Conservation (phyloP, 2,888 invertebrate species). For the Serrognathus titanus region DNA sequence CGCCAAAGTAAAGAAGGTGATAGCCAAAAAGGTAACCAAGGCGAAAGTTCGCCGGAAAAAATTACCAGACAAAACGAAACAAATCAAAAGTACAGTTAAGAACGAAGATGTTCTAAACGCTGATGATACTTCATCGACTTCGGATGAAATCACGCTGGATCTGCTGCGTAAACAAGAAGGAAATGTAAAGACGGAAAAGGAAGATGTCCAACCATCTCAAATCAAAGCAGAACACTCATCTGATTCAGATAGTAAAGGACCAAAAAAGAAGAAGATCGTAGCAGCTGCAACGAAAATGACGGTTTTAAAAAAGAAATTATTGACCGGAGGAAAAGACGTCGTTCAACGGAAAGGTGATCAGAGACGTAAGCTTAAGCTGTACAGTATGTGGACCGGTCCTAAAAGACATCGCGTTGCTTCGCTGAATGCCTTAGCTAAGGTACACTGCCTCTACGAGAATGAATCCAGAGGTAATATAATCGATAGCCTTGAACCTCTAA, state of each 20-base stretch:
- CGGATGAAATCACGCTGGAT: conserved; percentile 20
- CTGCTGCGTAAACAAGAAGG: conserved; percentile 16
- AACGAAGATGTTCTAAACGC: conserved; percentile 5
- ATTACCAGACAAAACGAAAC: conserved; percentile 7
- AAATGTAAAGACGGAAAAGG: conserved; percentile 7
- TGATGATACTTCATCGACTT: conserved; percentile 19
- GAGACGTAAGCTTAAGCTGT: conserved; percentile 55
- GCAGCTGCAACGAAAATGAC: conserved; percentile 5
- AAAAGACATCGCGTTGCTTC: conserved; percentile 85
- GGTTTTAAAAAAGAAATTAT: conserved; percentile 17
- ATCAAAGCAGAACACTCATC: conserved; percentile 1
- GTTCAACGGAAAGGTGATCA: conserved; percentile 26
- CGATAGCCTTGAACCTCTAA: conserved; percentile 46
- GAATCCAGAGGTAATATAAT: conserved; percentile 71
- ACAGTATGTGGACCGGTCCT: conserved; percentile 72
- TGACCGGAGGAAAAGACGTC: conserved; percentile 16
- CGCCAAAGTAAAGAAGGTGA: conserved; percentile 8
- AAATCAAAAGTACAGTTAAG: conserved; percentile 3
- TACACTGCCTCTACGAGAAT: conserved; percentile 87
- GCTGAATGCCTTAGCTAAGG: conserved; percentile 83
- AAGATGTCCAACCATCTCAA: background rate
- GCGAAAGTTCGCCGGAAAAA: background rate
- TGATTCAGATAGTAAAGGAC: background rate
- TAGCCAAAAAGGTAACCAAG: background rate
- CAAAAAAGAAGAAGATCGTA: conserved; percentile 3